Base-by-base conservation (phyloP, 2,888 invertebrate genomes). In the Teleiodes luculella region DNA sequence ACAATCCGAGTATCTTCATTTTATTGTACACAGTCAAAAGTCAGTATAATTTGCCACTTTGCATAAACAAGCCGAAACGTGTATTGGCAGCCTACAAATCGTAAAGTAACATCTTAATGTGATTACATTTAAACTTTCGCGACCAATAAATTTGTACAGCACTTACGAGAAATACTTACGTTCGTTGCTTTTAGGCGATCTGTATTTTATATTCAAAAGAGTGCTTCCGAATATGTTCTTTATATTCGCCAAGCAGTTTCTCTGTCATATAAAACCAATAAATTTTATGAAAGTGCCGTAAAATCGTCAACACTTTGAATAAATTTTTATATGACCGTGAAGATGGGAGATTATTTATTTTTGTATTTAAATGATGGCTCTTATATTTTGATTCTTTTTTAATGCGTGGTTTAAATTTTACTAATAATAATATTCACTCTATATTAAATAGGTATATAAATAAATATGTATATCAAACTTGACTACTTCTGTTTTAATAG, bases 111-210 rank as follows among this genome's bases (percentile, higher is more conserved):
- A 43, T 43, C 43, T 43, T 43, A 43, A 43, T 43, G 43, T 28
- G 33, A 43, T 43, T 43, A 43, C 28, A 43, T 43, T 33, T 43
- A 43, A 43, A 43, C 43, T 43, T 43, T 43, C 43, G 43, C 43
- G 43, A 43, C 43, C 43, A 13, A 43, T 43, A 43, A 43, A 43
- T 43, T 43, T 43, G 43, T 24, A n/a, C 43, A 13, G 43, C 43
- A 43, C 43, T 43, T 43, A 24, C 43, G 8, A 43, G 43, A 43
- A 43, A 43, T 13, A 43, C 39, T 8, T 16, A 33, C 33, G 33
- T 33, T 20, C 43, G n/a, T 28, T 43, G 28, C 43, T 43, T 43
- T 43, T 43, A 43, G 24, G 43, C 43, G 13, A n/a, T n/a, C 28
- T 13, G 43, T 43, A 43, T 43, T 43, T 43, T 13, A 41, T 11